Evolutionary conservation across 2,888 invertebrate genomes (phyloP), one percentile per base, ranked within the genome.

Genomic region (Epistrophe grossulariae): DNA sequence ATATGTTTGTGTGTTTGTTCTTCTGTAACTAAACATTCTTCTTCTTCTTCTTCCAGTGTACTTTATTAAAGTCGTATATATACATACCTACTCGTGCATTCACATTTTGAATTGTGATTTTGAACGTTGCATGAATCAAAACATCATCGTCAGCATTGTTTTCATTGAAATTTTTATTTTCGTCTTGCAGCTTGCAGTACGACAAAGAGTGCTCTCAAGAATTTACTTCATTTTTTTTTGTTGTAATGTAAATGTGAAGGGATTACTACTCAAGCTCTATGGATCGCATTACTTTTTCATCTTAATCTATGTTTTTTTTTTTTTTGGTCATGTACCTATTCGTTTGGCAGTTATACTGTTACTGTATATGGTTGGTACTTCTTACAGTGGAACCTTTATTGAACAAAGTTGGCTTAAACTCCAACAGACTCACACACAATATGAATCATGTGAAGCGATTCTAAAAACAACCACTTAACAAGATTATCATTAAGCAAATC

Each of bases 281-380:
- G 59, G 71, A 71, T 84, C 79, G n/a, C 35, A 79, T 84, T 84
- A 76, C 84, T 79, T 66, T 71, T 60, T 64, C 79, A 66, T 79
- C 57, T 79, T 79, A 83, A 83, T 73, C 60, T 55, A 55, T 38
- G 48, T 68, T 84, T 11, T 28, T 31, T 43, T 19, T 24, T 8
- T 8, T 6, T 17, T 6, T 19, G 2, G 13, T 0, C 19, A n/a
- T n/a, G n/a, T n/a, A n/a, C n/a, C n/a, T n/a, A n/a, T n/a, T 24
- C 24, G 19, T 43, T 8, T 24, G 13, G 24, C 3, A 8, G 52
- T 38, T 38, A n/a, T n/a, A 59, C 70, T 59, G 43, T 62, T 38
- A 59, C 70, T 59, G 43, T 62, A 24, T 72, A 24, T 72, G 66
- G 31, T 45, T 31, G 52, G 40, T 70, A 31, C 28, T 55, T 28